Base-by-base conservation (phyloP, 2,888 invertebrate genomes). In the Galerucella calmariensis region DNA sequence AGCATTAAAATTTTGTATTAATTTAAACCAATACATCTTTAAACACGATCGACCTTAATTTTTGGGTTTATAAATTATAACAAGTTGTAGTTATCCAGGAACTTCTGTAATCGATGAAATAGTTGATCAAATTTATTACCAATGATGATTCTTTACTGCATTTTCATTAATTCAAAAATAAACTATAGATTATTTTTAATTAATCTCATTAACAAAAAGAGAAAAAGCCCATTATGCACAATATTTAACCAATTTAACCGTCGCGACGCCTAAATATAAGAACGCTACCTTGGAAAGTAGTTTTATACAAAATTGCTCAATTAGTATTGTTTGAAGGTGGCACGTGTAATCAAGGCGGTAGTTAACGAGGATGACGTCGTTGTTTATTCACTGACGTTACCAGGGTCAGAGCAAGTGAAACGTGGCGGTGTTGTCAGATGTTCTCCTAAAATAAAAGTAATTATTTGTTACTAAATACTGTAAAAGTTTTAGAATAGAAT, bases 341-440 rank as follows among this genome's bases (percentile, higher is more conserved):
- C 74, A 74, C 74, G 74, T 74, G 74, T 74, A 74, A 62, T 59
- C 48, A 51, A 66, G 74, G 65, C 74, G 73, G 75, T 72, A 66
- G 72, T 66, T 73, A 75, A 67, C 74, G 66, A 73, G 74, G 75
- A 66, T 75, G 73, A 77, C 75, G 77, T 72, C 56, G 69, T 75
- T 77, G 74, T 77, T 75, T 72, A 75, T 69, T 69, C 74, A 53
- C 67, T 74, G 72, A 77, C 76, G 75, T 76, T 69, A 68, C 69
- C 77, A 77, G 77, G 77, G 77, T 75, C 75, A 56, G n/a, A 72
- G 35, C 24, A 24, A 67, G 66, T 48, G 59, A 72, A 72, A 59
- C 66, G 27, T 41, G 24, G 58, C 72, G 16, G 20, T 46, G 72
- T 72, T 72, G 72, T 59, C 72, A 69, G 27, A 35, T 51, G 8